These are phyloP conservation scores for Catajapyx aquilonaris DNA, from an alignment of 1,140 invertebrate species.

Conservation along the genomic window DNA sequence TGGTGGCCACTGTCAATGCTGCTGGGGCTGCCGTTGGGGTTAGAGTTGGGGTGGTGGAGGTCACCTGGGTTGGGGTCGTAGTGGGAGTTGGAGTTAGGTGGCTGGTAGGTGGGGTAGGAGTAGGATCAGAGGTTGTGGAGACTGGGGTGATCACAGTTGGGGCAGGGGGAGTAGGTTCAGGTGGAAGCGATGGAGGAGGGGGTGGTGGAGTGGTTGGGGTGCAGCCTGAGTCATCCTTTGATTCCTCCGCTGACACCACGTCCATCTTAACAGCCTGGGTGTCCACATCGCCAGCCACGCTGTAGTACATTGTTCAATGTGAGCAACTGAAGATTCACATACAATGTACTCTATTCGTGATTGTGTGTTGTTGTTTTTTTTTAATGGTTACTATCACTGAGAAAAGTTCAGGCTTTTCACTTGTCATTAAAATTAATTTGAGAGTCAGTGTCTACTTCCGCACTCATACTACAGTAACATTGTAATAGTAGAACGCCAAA, in stretches of 20 bases:
- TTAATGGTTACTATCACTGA: too few relatives aligned
- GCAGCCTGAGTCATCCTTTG: slow-evolving; percentile 7
- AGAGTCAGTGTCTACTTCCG: too few relatives aligned
- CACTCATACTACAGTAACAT: too few relatives aligned
- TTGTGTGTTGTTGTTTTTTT: too few relatives aligned
- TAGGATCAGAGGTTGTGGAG: slow-evolving; percentile 9
- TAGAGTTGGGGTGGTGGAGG: slow-evolving; percentile 19
- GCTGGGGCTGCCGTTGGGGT: slow-evolving; percentile 4
- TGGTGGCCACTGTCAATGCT: not conserved
- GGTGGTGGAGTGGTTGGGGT: slow-evolving; percentile 13
- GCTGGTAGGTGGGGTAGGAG: too few relatives aligned
- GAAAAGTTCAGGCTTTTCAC: too few relatives aligned
- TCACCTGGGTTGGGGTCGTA: slow-evolving; percentile 15
- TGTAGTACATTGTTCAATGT: too few relatives aligned
- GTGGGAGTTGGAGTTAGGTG: slow-evolving; percentile 3
- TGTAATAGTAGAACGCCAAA: too few relatives aligned
- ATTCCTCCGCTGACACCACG: not conserved
- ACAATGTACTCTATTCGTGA: too few relatives aligned
- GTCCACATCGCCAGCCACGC: slow-evolving; percentile 8
- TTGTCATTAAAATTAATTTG: too few relatives aligned
- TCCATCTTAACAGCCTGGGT: slow-evolving; percentile 36
- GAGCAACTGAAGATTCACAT: too few relatives aligned
- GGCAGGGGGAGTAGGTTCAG: slow-evolving; percentile 13
- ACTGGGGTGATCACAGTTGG: slow-evolving; percentile 16
- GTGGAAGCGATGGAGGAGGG: slow-evolving; percentile 11